A percentile compares a stretch with the other conserved stretches of the same genome.
These are phyloP conservation scores for Stichodactyla mertensii DNA, from an alignment of 64 coral and sea anemone genomes.

Conservation along the genomic window DNA sequence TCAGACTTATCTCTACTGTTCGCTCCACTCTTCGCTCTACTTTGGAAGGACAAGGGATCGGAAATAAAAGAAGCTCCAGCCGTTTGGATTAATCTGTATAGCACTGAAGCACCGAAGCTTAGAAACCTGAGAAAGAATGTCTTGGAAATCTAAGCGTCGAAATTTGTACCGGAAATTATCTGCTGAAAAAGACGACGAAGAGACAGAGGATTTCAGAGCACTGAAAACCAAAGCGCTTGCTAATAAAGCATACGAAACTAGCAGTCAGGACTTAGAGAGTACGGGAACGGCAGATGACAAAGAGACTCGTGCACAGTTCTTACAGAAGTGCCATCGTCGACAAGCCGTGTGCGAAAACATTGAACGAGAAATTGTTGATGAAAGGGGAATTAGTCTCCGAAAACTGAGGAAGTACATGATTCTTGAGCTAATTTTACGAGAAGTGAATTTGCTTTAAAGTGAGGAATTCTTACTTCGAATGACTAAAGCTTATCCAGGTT, in stretches of 20 bases:
- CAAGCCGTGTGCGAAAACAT: slow-evolving; percentile 58
- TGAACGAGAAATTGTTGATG: slow-evolving; percentile 31
- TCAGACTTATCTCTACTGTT: background rate
- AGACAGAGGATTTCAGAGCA: background rate
- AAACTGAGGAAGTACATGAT: slow-evolving; percentile 44
- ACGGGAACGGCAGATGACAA: background rate
- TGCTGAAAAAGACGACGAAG: background rate
- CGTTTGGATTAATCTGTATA: too few species aligned
- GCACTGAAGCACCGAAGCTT: background rate
- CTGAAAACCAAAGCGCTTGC: background rate
- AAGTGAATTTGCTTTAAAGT: slow-evolving; percentile 31
- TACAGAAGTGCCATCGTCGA: slow-evolving; percentile 23
- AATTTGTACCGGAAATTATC: slow-evolving; percentile 5
- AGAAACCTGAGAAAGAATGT: background rate
- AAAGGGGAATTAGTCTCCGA: slow-evolving; percentile 38
- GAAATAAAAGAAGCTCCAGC: background rate
- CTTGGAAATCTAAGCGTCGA: slow-evolving; percentile 5
- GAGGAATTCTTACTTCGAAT: background rate
- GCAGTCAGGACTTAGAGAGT: background rate
- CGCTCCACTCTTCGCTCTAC: background rate
- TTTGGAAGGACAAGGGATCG: background rate
- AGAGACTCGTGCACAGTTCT: slow-evolving; percentile 8
- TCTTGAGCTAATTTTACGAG: slow-evolving; percentile 20
- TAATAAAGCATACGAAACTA: background rate
- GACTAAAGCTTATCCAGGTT: background rate